Base-by-base conservation (phyloP, 2,797 vertebrate genomes). In the Mormyrus proboscirostris region DNA sequence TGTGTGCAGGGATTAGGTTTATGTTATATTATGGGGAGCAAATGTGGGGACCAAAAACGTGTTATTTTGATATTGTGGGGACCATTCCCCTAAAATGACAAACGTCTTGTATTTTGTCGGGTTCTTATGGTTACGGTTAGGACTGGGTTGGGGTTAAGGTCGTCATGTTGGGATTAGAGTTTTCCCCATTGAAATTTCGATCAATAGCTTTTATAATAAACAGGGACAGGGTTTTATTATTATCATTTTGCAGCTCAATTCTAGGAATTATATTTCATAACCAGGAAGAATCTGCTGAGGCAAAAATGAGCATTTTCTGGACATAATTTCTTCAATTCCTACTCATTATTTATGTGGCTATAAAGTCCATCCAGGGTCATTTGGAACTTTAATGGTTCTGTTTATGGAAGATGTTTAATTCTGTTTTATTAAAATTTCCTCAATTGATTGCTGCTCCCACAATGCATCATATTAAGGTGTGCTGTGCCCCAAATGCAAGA, bases 401-500 rank as follows among this genome's bases (percentile, higher is more conserved):
- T 50, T 84, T 50, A 1, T 84, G 14, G n/a, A 50, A 84, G n/a
- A 44, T 84, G 50, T 79, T 79, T 79, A 79, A 79, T 41, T 19
- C 6, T 53, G 69, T 22, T 55, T 88, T 65, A 51, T 50, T 44
- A 5, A 22, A 73, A 65, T 86, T 87, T 29, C 49, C 62, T 12
- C 9, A 29, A 29, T 65, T 29, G 62, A 65, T 65, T 65, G 22
- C 22, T 44, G 62, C 8, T 53, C 49, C 33, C 33, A 50, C 62
- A 85, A 33, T 22, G 62, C 19, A 14, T 12, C 33, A 10, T 19
- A 22, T 59, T 55, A 38, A 69, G 59, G 33, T 76, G 53, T n/a
- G 10, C 10, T 29, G 14, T 16, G 44, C 55, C 41, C 88, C 44
- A 3, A 90, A 90, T 88, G 79, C 76, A 76, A 88, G 38, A 84